phyloP scores from a whole-genome alignment of 1,140 invertebrate species.

The Anoplolepis gracilipes region DNA sequence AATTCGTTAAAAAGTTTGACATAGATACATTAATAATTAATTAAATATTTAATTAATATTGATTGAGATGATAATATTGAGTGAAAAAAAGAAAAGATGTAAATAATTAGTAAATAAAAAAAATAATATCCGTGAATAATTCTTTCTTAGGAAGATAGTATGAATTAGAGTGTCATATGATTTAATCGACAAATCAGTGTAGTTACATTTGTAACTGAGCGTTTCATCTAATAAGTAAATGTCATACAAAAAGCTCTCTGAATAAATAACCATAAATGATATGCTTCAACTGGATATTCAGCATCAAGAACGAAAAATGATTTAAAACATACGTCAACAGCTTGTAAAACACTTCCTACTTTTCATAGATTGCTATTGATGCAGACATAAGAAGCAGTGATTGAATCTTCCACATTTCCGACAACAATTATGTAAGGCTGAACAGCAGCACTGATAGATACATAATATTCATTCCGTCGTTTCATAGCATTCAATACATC shows the following conservation, averaged over 20 bases:
- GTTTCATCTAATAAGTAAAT: not conserved
- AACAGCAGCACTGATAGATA: not conserved
- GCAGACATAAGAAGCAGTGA: conserved; percentile 3
- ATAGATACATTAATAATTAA: too few species aligned
- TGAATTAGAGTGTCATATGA: not conserved
- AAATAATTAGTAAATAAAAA: too few species aligned
- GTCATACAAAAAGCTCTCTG: not conserved
- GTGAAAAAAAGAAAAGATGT: too few species aligned
- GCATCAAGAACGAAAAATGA: conserved; percentile 13
- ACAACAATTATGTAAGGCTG: conserved; percentile 17
- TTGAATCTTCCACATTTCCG: conserved; percentile 16
- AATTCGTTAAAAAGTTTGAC: too few species aligned
- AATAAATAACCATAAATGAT: conserved; percentile 25
- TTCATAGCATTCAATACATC: conserved; percentile 12
- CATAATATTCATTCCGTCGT: conserved; percentile 3
- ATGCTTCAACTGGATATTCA: conserved; percentile 3
- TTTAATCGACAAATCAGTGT: not conserved
- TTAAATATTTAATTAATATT: too few species aligned
- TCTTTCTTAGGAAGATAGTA: not conserved
- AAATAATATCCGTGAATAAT: too few species aligned
- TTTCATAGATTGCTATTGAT: conserved; percentile 4
- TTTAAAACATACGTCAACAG: conserved; percentile 4
- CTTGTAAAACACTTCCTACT: conserved; percentile 20
- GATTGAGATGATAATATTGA: too few species aligned
- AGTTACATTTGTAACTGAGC: too few species aligned